Evolutionary conservation across 2,888 invertebrate genomes (phyloP).

Genomic region (Oasisia sp.): DNA sequence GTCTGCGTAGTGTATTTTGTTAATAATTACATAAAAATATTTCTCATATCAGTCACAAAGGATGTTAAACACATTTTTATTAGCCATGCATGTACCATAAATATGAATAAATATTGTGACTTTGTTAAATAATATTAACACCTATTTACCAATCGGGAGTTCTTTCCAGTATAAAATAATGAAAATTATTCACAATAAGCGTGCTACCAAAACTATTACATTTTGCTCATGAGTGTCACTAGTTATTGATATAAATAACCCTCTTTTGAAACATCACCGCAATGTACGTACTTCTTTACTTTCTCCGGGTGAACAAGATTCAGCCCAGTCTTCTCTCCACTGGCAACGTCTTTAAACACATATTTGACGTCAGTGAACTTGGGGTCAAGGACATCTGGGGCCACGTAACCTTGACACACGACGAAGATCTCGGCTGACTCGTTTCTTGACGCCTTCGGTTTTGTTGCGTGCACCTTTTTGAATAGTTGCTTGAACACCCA

Average conservation of each 20-base stretch:
- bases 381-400: slow-evolving; percentile 88
- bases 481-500: slow-evolving; percentile 98
- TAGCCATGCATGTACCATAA: neutral
- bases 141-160: neutral
- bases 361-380: slow-evolving; percentile 89
- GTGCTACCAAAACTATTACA: neutral
- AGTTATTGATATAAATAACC: neutral
- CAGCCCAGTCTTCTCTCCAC: slow-evolving; percentile 44
- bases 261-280: neutral
- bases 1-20: neutral
- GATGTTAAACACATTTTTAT: neutral
- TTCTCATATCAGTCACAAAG: neutral
- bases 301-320: slow-evolving; percentile 62
- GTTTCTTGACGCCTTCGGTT: slow-evolving; percentile 96
- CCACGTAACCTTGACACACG: slow-evolving; percentile 92
- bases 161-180: neutral
- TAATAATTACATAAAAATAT: neutral
- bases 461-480: slow-evolving; percentile 91
- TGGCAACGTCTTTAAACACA: slow-evolving; percentile 88
- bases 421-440: slow-evolving; percentile 99
- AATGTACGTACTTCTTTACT: slow-evolving; percentile 48
- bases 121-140: slow-evolving; percentile 18
- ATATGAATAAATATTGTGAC: neutral
- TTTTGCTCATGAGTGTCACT: neutral
- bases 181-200: neutral